Percentiles rank a stretch among this genome's conserved stretches.
These are phyloP conservation scores for Campopleginae sp. DNA, from an alignment of 2,888 invertebrate species.

Conservation along the genomic window DNA sequence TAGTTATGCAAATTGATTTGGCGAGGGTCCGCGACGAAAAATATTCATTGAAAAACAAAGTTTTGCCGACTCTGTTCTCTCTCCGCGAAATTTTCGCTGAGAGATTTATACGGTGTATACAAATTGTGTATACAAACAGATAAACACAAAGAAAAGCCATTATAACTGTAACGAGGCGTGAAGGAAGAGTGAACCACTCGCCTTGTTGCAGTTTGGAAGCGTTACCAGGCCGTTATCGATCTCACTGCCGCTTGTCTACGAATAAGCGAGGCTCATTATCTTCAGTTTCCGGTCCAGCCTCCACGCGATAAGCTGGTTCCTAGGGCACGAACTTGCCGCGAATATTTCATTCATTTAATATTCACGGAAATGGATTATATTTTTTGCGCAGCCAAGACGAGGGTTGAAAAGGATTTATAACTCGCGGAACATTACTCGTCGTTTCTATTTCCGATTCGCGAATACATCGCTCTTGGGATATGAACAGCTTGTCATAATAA, in stretches of 20 bases:
- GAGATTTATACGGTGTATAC: not conserved
- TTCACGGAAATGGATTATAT: conserved; percentile 74
- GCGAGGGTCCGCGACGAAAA: conserved; percentile 24
- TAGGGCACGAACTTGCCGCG: not conserved
- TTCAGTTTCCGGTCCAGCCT: conserved; percentile 26
- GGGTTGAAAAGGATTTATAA: conserved; percentile 77
- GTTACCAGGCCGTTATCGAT: conserved; percentile 22
- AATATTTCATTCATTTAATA: conserved; percentile 50
- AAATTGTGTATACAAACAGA: not conserved
- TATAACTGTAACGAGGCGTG: conserved; percentile 23
- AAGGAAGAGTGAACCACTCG: conserved; percentile 8
- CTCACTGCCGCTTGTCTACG: conserved; percentile 9
- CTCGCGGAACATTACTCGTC: conserved; percentile 78
- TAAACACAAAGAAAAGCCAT: conserved; percentile 15
- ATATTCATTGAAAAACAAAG: conserved; percentile 62
- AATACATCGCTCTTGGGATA: conserved; percentile 25
- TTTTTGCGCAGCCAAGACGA: conserved; percentile 59
- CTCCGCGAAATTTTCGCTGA: not conserved
- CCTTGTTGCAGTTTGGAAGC: conserved; percentile 2
- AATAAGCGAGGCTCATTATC: conserved; percentile 38
- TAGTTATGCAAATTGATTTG: conserved; percentile 54
- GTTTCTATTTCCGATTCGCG: conserved; percentile 68
- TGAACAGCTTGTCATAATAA: conserved; percentile 37
- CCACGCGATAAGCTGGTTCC: not conserved
- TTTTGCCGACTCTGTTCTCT: conserved; percentile 41